Evolutionary conservation across 2,797 vertebrate genomes (phyloP).

Genomic region (Propithecus deckenii): DNA sequence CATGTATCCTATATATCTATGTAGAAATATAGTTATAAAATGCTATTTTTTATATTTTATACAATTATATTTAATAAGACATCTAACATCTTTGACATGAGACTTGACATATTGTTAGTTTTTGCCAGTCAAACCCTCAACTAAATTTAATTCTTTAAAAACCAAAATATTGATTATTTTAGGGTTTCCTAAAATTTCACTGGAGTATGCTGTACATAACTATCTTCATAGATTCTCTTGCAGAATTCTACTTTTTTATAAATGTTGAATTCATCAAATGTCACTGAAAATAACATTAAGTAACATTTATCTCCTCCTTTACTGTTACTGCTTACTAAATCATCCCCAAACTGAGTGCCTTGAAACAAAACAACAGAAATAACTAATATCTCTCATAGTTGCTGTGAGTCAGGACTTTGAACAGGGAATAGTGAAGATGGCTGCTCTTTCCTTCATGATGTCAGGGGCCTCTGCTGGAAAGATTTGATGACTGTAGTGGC

Average conservation of each 20-base stretch:
- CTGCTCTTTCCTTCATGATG: background rate
- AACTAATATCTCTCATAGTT: background rate
- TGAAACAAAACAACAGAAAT: background rate
- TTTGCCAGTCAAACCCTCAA: background rate
- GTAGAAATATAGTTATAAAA: background rate
- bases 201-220: background rate
- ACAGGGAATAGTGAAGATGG: background rate
- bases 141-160: constrained; percentile 17
- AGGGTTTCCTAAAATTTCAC: background rate
- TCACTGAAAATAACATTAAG: background rate
- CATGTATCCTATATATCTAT: background rate
- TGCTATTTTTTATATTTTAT: background rate
- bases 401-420: background rate
- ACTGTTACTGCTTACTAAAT: background rate
- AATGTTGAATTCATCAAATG: background rate
- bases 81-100: background rate
- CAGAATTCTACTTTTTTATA: background rate
- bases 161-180: background rate
- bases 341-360: background rate
- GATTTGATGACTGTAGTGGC: background rate
- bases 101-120: background rate
- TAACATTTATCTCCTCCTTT: background rate
- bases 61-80: constrained; percentile 10
- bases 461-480: background rate
- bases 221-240: background rate